These are phyloP conservation scores for Choloepus didactylus DNA, from an alignment of 2,797 vertebrate genomes.

Conservation along the genomic window DNA sequence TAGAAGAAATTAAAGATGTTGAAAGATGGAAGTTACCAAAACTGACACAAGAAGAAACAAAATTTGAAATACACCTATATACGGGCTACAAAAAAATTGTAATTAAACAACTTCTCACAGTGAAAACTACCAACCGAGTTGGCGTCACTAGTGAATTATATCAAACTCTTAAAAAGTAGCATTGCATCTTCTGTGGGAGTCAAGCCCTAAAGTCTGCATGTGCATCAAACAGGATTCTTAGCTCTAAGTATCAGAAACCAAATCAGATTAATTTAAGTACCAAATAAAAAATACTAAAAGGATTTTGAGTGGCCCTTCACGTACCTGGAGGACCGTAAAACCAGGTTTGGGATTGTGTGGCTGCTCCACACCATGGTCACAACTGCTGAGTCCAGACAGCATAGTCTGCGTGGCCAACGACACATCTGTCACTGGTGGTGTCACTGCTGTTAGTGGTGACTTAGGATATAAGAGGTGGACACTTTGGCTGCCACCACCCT, in stretches of 20 bases:
- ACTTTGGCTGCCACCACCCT: not conserved
- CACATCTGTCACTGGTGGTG: not conserved
- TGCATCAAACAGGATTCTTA: slow-evolving; percentile 58
- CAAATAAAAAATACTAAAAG: not conserved
- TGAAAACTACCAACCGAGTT: not conserved
- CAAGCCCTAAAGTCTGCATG: not conserved
- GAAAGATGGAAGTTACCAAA: not conserved
- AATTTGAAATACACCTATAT: not conserved
- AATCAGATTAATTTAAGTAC: not conserved
- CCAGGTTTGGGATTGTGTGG: not conserved
- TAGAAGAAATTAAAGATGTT: not conserved
- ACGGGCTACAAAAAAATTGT: not conserved
- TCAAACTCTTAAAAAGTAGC: not conserved
- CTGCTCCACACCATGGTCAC: accelerated
- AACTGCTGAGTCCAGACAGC: not conserved
- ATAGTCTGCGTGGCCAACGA: accelerated
- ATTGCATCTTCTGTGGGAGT: not conserved
- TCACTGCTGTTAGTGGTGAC: not conserved
- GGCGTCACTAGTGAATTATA: not conserved
- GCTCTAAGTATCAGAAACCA: slow-evolving; percentile 52
- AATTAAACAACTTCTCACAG: not conserved
- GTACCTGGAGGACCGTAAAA: not conserved
- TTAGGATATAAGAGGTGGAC: not conserved
- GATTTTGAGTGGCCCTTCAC: not conserved
- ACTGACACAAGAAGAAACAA: slow-evolving; percentile 9